phyloP scores from a whole-genome alignment of 2,797 vertebrate species.

The Nannoperca obscura region DNA sequence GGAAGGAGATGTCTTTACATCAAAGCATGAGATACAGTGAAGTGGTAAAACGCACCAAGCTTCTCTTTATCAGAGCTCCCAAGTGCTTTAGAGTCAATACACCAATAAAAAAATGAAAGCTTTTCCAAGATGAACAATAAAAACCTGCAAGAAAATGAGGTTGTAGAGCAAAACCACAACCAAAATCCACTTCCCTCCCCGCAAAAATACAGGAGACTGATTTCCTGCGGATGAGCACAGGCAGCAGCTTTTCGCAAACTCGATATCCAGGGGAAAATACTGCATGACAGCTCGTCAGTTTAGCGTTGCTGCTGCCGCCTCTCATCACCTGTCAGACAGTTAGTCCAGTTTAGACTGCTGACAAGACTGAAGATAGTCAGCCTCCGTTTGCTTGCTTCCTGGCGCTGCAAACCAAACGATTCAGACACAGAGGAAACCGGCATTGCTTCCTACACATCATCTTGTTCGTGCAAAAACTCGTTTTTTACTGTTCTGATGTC shows the following conservation, averaged over 20 bases:
- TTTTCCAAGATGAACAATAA: conserved; percentile 35
- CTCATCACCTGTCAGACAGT: conserved; percentile 63
- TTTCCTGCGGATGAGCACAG: conserved; percentile 52
- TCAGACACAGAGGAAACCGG: conserved; percentile 31
- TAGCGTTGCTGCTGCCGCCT: conserved; percentile 44
- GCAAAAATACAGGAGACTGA: conserved; percentile 53
- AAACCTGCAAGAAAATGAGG: conserved; percentile 29
- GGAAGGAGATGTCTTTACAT: conserved; percentile 43
- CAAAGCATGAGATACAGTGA: conserved; percentile 20
- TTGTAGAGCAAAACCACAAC: conserved; percentile 3
- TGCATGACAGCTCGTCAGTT: conserved; percentile 63
- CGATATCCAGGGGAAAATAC: conserved; percentile 56
- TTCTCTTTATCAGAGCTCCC: conserved; percentile 22
- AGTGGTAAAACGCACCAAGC: conserved; percentile 22
- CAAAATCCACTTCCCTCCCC: conserved; percentile 18
- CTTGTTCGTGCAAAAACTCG: not conserved
- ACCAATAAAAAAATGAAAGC: conserved; percentile 40
- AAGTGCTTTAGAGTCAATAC: conserved; percentile 48
- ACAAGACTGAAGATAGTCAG: conserved; percentile 36
- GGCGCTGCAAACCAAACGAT: conserved; percentile 12
- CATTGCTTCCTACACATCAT: not conserved
- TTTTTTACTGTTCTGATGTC: not conserved
- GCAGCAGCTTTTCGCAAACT: conserved; percentile 43
- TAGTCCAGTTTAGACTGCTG: conserved; percentile 62
- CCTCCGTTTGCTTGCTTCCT: conserved; percentile 16